Evolutionary conservation across 2,113 vertebrate species (phyloP).

Genomic region (Tonatia bakeri): DNA sequence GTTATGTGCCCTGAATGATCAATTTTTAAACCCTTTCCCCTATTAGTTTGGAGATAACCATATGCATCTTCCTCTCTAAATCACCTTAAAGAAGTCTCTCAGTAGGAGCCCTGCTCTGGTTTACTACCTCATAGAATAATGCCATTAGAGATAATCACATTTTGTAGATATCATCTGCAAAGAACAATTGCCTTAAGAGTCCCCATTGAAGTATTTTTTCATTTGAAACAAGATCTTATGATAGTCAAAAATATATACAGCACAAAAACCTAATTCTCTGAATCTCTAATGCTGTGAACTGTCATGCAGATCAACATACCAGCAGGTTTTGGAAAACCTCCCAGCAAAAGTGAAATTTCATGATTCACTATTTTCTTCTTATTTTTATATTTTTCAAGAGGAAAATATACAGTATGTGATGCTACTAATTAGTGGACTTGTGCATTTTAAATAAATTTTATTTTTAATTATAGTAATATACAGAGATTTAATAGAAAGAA

Average conservation of each 20-base stretch:
- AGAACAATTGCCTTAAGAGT: slow-evolving; percentile 64
- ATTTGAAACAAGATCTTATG: slow-evolving; percentile 65
- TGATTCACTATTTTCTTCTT: neutral
- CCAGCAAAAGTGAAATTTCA: neutral
- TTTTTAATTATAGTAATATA: neutral
- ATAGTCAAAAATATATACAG: slow-evolving; percentile 65
- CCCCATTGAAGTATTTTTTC: slow-evolving; percentile 61
- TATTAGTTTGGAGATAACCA: slow-evolving; percentile 43
- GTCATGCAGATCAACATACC: neutral
- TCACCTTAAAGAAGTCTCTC: slow-evolving; percentile 57
- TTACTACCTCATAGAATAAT: slow-evolving; percentile 66
- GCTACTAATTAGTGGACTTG: neutral
- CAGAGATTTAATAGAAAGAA: neutral
- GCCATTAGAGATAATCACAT: slow-evolving; percentile 69
- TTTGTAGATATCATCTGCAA: slow-evolving; percentile 60
- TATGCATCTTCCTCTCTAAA: slow-evolving; percentile 53
- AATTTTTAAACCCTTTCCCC: slow-evolving; percentile 29
- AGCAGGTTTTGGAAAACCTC: neutral
- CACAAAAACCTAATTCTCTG: slow-evolving; percentile 33
- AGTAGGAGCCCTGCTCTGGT: slow-evolving; percentile 34
- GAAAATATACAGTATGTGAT: neutral
- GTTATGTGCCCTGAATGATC: slow-evolving; percentile 14
- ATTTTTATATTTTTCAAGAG: neutral
- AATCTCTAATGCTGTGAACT: neutral
- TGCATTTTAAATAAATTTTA: neutral